A percentile compares a stretch with the other conserved stretches of the same genome.
phyloP scores from a whole-genome alignment of 1,140 invertebrate genomes.

The Hylyphantes graminicola region DNA sequence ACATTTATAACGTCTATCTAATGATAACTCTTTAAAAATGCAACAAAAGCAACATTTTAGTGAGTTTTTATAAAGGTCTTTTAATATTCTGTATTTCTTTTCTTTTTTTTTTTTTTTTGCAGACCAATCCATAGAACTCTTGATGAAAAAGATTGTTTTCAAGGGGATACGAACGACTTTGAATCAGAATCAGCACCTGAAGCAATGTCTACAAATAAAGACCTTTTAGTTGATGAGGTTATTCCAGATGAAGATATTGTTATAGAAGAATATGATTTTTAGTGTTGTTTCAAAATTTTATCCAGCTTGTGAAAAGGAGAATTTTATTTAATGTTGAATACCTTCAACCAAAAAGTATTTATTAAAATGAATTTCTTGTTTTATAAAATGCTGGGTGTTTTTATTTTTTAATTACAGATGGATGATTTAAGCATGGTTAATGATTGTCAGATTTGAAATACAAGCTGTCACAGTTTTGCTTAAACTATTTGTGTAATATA shows the following conservation, averaged over 20 bases:
- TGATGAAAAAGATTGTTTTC: constrained; percentile 27
- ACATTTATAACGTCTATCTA: background rate
- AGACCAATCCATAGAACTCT: background rate
- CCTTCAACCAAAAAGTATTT: no score
- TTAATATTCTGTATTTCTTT: background rate
- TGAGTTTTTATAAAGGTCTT: background rate
- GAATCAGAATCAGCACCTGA: background rate
- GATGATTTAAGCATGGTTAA: no score
- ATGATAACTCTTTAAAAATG: background rate
- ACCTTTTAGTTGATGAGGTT: background rate
- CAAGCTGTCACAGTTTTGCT: no score
- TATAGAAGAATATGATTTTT: constrained; percentile 43
- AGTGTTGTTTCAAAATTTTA: background rate
- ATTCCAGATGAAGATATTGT: constrained; percentile 38
- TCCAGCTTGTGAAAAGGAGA: no score
- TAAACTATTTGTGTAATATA: no score
- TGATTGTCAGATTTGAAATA: no score
- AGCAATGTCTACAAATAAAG: background rate
- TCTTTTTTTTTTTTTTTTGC: background rate
- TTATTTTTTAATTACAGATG: no score
- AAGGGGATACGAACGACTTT: background rate
- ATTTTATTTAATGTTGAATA: no score
- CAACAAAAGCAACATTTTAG: background rate
- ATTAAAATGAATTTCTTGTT: no score
- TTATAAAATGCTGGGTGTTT: no score